Base-by-base conservation (phyloP, 2,113 vertebrate species). In the Cheilinus undulatus region DNA sequence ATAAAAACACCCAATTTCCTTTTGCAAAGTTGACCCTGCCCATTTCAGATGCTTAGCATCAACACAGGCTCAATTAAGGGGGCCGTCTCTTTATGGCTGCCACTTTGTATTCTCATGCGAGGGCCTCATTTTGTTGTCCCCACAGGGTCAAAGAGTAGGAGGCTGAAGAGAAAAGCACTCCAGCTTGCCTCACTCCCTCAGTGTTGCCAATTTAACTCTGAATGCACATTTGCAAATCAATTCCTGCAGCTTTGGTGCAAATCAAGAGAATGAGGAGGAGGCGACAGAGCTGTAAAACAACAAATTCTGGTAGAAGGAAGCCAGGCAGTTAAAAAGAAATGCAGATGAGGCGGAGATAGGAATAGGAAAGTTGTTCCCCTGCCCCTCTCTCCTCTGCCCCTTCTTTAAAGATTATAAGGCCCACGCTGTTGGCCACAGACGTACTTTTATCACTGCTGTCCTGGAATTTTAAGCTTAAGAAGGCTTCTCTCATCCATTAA, bases 191-290 rank as follows among this genome's bases (percentile, higher is more conserved):
- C n/a, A 52, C 61, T 58, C n/a, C 56, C 61, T 34, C 20, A 15
- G 72, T 59, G 69, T 78, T 76, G 78, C 83, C 82, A 78, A 78
- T 90, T 90, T 90, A 85, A 89, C 87, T 84, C 49, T 91, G 88
- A 93, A 91, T 88, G 81, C 76, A 76, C 85, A 93, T 94, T 93
- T 91, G 87, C 90, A 94, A 93, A 94, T 93, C 88, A 93, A 93
- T 94, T 92, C 87, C 78, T 69, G 68, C 56, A 73, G 86, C 90
- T 84, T 82, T 78, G 54, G 66, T 49, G 71, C 46, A 78, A 76
- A 58, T 54, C 3, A 49, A 74, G 52, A 76, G 87, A 67, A 67
- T 79, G 64, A 69, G 73, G 67, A 60, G 43, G 13, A 27, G 27
- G 52, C 24, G 22, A 43, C 43, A 57, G 53, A 83, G 85, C 79